Percentiles rank a stretch among this genome's conserved stretches.
Evolutionary conservation across 2,113 vertebrate species (phyloP).

Genomic region (Clupea harengus): DNA sequence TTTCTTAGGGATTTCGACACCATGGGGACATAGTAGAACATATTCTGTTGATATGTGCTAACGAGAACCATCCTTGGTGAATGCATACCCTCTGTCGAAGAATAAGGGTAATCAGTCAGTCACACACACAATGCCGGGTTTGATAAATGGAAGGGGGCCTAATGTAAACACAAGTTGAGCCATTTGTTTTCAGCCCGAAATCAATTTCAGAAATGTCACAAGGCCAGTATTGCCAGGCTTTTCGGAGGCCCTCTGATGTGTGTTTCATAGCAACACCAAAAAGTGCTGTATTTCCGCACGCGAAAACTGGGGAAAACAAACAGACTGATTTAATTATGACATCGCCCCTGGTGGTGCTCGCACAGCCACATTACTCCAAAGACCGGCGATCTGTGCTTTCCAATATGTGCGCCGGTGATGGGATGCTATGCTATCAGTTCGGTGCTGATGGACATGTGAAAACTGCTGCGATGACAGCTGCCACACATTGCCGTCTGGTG

Average conservation of each 20-base stretch:
- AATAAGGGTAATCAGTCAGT: conserved; percentile 32
- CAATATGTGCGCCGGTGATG: not conserved
- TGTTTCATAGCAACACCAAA: conserved; percentile 28
- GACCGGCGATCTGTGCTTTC: not conserved
- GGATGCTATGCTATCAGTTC: not conserved
- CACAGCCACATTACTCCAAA: not conserved
- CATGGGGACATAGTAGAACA: not conserved
- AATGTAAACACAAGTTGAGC: conserved; percentile 58
- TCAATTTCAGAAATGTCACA: conserved; percentile 50
- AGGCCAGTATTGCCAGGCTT: conserved; percentile 26
- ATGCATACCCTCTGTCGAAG: conserved; percentile 51
- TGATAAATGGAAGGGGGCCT: conserved; percentile 50
- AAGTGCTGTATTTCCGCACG: conserved; percentile 22
- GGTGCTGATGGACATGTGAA: not conserved
- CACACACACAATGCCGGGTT: conserved; percentile 43
- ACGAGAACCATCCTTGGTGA: not conserved
- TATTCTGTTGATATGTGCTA: not conserved
- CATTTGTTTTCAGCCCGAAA: conserved; percentile 49
- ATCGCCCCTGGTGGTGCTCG: conserved; percentile 8
- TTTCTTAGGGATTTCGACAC: not conserved
- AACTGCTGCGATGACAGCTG: not conserved
- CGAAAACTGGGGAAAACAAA: conserved; percentile 18
- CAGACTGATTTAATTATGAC: conserved; percentile 38
- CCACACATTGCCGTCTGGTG: not conserved
- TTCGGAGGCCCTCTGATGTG: not conserved